Evolutionary conservation across 2,113 vertebrate species (phyloP).

Genomic region (Axis porcinus): DNA sequence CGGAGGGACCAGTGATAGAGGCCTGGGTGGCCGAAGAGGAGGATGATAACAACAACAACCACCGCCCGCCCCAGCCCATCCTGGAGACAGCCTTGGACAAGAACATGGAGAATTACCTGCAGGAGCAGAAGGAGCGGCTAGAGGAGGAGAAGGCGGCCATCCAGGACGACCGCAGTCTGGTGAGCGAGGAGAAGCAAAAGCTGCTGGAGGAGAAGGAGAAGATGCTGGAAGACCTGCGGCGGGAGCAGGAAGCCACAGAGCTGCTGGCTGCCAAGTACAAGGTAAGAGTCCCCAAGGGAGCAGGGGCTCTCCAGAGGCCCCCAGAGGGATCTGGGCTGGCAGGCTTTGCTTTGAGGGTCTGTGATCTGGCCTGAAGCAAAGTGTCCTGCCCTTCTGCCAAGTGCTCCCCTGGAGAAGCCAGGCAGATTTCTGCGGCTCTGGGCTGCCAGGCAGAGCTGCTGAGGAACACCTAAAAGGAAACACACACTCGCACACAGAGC

Average conservation of each 20-base stretch:
- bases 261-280: slow-evolving; percentile 95
- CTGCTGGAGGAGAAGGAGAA: slow-evolving; percentile 96
- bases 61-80: slow-evolving; percentile 51
- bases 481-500: background rate
- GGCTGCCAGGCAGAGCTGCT: background rate
- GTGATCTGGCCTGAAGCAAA: background rate
- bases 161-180: slow-evolving; percentile 90
- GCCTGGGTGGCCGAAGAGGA: slow-evolving; percentile 78
- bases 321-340: background rate
- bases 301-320: background rate
- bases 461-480: no score
- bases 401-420: background rate
- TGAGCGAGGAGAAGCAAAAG: slow-evolving; percentile 94
- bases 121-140: slow-evolving; percentile 92
- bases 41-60: slow-evolving; percentile 77
- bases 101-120: slow-evolving; percentile 90
- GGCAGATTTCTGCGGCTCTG: background rate
- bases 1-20: slow-evolving; percentile 56
- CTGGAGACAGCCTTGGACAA: slow-evolving; percentile 80
- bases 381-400: background rate
- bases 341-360: background rate
- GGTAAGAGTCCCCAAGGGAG: slow-evolving; percentile 76
- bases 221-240: slow-evolving; percentile 94
- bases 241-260: slow-evolving; percentile 94
- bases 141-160: slow-evolving; percentile 96